A percentile compares a stretch with the other conserved stretches of the same genome.
Evolutionary conservation across 2,797 vertebrate species (phyloP).

Genomic region (Betta splendens): DNA sequence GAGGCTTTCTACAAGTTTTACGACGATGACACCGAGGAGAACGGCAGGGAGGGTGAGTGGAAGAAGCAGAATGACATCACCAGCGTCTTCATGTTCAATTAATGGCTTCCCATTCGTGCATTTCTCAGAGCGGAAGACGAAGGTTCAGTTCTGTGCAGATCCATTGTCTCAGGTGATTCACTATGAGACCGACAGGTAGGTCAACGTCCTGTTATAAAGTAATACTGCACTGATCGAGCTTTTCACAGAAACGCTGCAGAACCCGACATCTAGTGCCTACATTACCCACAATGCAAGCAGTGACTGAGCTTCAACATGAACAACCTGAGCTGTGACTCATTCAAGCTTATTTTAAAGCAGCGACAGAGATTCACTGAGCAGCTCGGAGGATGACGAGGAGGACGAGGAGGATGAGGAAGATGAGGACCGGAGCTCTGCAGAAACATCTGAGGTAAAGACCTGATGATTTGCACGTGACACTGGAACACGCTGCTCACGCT

Average conservation of each 20-base stretch:
- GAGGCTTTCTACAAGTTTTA: conserved; percentile 77
- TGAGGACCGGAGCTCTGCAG: conserved; percentile 55
- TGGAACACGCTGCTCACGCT: too few species aligned
- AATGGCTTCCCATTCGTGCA: background rate
- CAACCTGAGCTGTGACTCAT: background rate
- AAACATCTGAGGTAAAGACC: conserved; percentile 56
- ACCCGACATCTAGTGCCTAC: too few species aligned
- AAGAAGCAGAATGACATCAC: background rate
- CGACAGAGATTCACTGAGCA: conserved; percentile 63
- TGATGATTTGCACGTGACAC: background rate
- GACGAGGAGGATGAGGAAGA: too few species aligned
- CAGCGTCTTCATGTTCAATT: background rate
- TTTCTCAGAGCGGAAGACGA: conserved; percentile 65
- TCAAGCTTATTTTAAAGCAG: conserved; percentile 39
- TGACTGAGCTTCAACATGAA: too few species aligned
- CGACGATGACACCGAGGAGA: conserved; percentile 46
- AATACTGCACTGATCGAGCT: background rate
- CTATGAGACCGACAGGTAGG: conserved; percentile 77
- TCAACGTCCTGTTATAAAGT: background rate
- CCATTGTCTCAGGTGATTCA: conserved; percentile 68
- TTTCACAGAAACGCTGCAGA: background rate
- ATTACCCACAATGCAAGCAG: too few species aligned
- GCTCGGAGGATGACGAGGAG: conserved; percentile 67
- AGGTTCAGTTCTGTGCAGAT: conserved; percentile 70
- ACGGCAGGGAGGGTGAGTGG: conserved; percentile 52